phyloP scores from a whole-genome alignment of 2,797 vertebrate species.

The Alexandromys oeconomus region DNA sequence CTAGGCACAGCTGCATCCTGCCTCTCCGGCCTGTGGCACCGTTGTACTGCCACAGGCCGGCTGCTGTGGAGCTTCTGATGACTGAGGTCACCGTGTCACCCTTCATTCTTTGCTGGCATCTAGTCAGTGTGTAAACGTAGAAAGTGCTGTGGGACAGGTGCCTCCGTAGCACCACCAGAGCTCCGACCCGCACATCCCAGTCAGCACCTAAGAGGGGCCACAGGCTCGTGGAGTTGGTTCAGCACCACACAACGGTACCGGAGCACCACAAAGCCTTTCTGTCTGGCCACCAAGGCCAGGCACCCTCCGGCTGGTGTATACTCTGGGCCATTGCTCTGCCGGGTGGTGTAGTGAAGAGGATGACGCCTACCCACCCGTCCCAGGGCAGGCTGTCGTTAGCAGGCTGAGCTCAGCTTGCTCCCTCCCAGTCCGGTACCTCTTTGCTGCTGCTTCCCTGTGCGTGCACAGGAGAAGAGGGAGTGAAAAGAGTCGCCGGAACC shows the following conservation, averaged over 20 bases:
- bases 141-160: rapidly evolving
- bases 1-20: background rate
- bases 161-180: rapidly evolving
- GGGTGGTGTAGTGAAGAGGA: background rate
- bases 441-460: slow-evolving; percentile 57
- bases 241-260: background rate
- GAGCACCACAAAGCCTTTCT: background rate
- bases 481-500: background rate
- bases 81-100: background rate
- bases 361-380: background rate
- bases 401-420: background rate
- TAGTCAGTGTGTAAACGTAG: background rate
- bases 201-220: background rate
- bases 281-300: rapidly evolving
- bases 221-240: background rate
- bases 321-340: background rate
- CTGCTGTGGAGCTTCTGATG: background rate
- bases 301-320: background rate
- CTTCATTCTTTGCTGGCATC: background rate
- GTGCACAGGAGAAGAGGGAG: background rate
- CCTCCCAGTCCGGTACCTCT: background rate
- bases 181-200: slow-evolving; percentile 27
- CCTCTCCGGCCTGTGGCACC: background rate
- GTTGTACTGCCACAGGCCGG: background rate
- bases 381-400: background rate